A percentile compares a stretch with the other conserved stretches of the same genome.
These are phyloP conservation scores for Acrobasis consociella DNA, from an alignment of 2,888 invertebrate species.

Conservation along the genomic window DNA sequence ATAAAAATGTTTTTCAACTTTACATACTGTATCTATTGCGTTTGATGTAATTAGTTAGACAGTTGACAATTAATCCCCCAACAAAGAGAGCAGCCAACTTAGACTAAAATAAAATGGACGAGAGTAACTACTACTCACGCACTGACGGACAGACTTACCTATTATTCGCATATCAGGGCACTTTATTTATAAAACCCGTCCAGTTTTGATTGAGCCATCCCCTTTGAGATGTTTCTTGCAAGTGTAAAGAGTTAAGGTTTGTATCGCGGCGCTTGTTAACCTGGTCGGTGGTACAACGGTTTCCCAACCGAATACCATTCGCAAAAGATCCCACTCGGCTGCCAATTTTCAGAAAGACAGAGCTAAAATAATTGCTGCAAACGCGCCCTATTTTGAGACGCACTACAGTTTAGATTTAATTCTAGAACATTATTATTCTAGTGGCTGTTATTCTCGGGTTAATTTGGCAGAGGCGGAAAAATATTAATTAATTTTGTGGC, in stretches of 20 bases:
- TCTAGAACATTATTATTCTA: constrained; percentile 70
- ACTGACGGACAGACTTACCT: constrained; percentile 67
- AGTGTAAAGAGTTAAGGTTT: constrained; percentile 40
- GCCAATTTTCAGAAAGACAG: constrained; percentile 83
- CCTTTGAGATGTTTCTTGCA: constrained; percentile 42
- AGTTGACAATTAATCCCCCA: constrained; percentile 28
- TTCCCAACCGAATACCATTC: constrained; percentile 80
- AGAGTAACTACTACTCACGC: constrained; percentile 47
- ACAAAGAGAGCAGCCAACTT: constrained; percentile 42
- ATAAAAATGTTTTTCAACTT: constrained; percentile 3
- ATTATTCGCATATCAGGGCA: constrained; percentile 78
- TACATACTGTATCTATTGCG: neutral
- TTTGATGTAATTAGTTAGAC: constrained; percentile 13
- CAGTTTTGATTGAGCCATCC: constrained; percentile 62
- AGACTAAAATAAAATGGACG: constrained; percentile 55
- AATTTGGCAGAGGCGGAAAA: constrained; percentile 38
- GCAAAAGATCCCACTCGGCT: constrained; percentile 78
- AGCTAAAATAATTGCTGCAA: constrained; percentile 81
- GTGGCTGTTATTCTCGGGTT: constrained; percentile 51
- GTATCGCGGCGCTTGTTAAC: constrained; percentile 51
- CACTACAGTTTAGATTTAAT: constrained; percentile 73
- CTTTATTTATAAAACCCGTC: constrained; percentile 75
- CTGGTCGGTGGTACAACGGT: constrained; percentile 69
- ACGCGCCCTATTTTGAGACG: constrained; percentile 79
- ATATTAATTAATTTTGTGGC: constrained; percentile 35